These are phyloP conservation scores for Sarcophaga variegata DNA, from an alignment of 2,888 invertebrate genomes.

Conservation along the genomic window DNA sequence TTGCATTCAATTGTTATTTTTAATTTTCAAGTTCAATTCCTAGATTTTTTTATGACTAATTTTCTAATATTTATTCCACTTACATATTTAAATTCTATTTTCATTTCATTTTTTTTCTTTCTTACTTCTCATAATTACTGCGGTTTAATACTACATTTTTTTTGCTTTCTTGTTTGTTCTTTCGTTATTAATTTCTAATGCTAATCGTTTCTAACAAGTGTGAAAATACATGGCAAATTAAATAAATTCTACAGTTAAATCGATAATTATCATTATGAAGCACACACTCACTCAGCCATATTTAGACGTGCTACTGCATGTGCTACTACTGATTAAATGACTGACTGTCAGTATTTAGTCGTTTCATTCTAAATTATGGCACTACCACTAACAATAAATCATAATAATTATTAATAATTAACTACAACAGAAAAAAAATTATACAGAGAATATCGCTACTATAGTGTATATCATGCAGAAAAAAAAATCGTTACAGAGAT, in stretches of 20 bases:
- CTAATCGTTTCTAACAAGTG: conserved; percentile 64
- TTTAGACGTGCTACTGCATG: conserved; percentile 1
- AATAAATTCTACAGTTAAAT: conserved; percentile 61
- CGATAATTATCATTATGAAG: conserved; percentile 59
- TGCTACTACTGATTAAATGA: conserved; percentile 16
- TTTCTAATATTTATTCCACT: background rate
- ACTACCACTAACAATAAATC: conserved; percentile 61
- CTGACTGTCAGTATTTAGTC: conserved; percentile 38
- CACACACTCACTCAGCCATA: background rate
- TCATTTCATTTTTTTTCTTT: background rate
- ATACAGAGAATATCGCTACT: conserved; percentile 15
- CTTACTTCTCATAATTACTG: conserved; percentile 29
- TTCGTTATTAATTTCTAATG: conserved; percentile 40
- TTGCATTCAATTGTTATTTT: background rate
- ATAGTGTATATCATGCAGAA: background rate
- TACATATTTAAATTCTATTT: background rate
- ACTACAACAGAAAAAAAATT: conserved; percentile 35
- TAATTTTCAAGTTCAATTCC: background rate
- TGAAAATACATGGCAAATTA: conserved; percentile 66
- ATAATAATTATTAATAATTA: conserved; percentile 64
- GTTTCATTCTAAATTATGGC: conserved; percentile 40
- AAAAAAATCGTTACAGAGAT: background rate
- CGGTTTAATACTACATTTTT: background rate
- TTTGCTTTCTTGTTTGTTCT: background rate
- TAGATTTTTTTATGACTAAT: background rate